Conservation (phyloP, 2,888 invertebrate species). For the Alitta virens region DNA sequence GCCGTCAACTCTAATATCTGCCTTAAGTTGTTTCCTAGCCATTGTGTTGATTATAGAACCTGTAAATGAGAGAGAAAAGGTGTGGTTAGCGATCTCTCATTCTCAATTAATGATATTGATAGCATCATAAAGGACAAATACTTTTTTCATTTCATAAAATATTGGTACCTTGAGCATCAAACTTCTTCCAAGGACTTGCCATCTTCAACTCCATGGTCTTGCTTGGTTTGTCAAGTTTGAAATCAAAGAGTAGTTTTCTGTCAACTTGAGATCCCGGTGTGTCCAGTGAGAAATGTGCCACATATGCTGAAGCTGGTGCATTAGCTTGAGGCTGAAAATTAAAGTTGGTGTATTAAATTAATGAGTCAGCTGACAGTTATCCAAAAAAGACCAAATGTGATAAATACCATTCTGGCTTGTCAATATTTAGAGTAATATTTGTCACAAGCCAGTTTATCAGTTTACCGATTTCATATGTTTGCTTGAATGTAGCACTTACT, state of each 20-base stretch:
- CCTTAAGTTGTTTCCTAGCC: conserved; percentile 62
- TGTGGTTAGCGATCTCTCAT: no score
- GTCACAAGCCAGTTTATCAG: conserved; percentile 68
- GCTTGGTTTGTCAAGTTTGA: conserved; percentile 37
- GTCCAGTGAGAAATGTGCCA: conserved; percentile 63
- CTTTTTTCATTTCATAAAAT: no score
- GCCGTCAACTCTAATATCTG: conserved; percentile 48
- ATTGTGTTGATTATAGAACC: conserved; percentile 59
- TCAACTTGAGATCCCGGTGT: conserved; percentile 77
- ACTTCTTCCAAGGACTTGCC: conserved; percentile 51
- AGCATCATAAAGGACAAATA: no score
- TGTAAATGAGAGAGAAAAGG: no score
- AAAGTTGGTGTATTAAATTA: no score
- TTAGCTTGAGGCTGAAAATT: conserved; percentile 23
- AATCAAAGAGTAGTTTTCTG: conserved; percentile 60
- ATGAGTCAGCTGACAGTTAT: no score
- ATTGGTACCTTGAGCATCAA: conserved; percentile 32
- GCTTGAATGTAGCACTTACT: conserved; percentile 41
- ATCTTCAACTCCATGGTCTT: conserved; percentile 36
- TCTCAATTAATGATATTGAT: no score
- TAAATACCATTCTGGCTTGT: conserved; percentile 63
- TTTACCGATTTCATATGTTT: conserved; percentile 62
- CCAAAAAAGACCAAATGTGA: conserved; percentile 79
- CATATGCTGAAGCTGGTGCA: conserved; percentile 1
- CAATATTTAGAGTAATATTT: conserved; percentile 60